Base-by-base conservation (phyloP, 2,797 vertebrate genomes). In the Craterocephalus amniculus region DNA sequence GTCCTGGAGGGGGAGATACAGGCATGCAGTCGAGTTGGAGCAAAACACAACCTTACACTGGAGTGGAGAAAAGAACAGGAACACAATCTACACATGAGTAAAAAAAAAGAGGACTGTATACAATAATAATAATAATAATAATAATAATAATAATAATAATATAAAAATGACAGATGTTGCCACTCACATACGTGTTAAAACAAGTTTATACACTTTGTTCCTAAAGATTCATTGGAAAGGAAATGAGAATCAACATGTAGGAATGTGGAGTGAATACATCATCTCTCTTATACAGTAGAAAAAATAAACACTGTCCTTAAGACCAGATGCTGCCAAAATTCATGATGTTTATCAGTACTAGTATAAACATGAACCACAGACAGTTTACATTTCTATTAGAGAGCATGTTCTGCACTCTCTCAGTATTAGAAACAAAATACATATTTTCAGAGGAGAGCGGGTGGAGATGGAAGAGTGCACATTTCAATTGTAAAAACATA, bases 1-100 rank as follows among this genome's bases (percentile, higher is more conserved):
- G 91, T 93, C 94, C 94, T 94, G 93, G 91, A 95, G 94, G 93
- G 93, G 94, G 94, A 93, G 94, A 93, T 94, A 85, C 94, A 92
- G 90, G 91, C 93, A 93, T 93, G 90, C 89, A 81, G 77, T 93
- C 71, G 80, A 92, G 74, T 83, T 59, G 70, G 52, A 79, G 79
- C 34, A 54, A 49, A 82, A 88, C 79, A 62, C 79, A 64, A 77
- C 75, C 81, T 72, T 64, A 63, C 58, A 36, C 32, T 22, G 27
- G 32, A 60, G 59, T 62, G 67, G 58, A 66, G 64, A 45, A 63
- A 66, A 57, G 43, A 84, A 74, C 71, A 80, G 56, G 72, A 69
- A 66, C 73, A 75, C 70, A 60, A 76, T 77, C 74, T 70, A 34
- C 67, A 74, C 57, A 27, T 63, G 38, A 76, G 67, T 38, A 58